Evolutionary conservation across 2,888 invertebrate genomes (phyloP).

Genomic region (Sturmia bella): DNA sequence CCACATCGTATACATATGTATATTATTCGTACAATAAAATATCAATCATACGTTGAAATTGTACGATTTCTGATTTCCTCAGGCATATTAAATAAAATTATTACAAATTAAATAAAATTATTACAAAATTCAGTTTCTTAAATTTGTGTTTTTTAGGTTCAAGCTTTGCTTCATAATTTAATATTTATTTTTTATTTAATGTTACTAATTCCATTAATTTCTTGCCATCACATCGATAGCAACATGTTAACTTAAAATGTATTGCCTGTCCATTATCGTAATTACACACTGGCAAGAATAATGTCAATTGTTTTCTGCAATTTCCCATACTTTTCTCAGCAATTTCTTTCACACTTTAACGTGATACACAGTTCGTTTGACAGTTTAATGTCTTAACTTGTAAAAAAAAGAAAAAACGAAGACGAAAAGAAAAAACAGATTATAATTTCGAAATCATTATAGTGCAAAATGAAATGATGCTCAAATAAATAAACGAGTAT

Average conservation of each 20-base stretch:
- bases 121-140: too few species aligned
- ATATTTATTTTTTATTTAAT: slow-evolving; percentile 14
- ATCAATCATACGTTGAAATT: too few species aligned
- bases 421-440: slow-evolving; percentile 18
- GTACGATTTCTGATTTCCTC: too few species aligned
- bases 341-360: slow-evolving; percentile 43
- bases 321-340: slow-evolving; percentile 13
- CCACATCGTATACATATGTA: too few species aligned
- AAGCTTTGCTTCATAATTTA: neutral
- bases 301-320: slow-evolving; percentile 59
- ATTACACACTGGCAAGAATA: slow-evolving; percentile 62
- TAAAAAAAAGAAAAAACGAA: neutral
- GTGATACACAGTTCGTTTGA: slow-evolving; percentile 29
- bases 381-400: slow-evolving; percentile 13
- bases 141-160: too few species aligned
- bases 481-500: slow-evolving; percentile 63
- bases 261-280: slow-evolving; percentile 65
- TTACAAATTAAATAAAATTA: too few species aligned
- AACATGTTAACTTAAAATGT: slow-evolving; percentile 40
- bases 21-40: too few species aligned
- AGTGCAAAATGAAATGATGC: slow-evolving; percentile 62
- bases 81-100: too few species aligned
- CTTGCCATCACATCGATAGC: neutral
- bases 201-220: slow-evolving; percentile 3
- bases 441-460: slow-evolving; percentile 66